Base-by-base conservation (phyloP, 2,888 invertebrate species). In the Amphiduros pacificus region DNA sequence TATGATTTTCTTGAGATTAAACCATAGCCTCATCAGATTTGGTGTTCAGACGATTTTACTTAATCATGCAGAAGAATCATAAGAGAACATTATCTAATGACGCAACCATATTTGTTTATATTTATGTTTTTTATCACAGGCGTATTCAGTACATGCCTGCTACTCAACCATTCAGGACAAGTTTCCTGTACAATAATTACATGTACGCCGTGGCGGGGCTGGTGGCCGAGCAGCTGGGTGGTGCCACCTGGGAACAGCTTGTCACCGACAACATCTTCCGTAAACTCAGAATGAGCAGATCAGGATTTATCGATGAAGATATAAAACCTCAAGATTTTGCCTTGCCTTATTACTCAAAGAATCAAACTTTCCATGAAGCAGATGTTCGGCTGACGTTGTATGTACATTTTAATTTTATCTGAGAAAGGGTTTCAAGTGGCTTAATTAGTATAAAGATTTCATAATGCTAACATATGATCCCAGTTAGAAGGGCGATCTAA, bases 141-240 rank as follows among this genome's bases (percentile, higher is more conserved):
- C 69, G 72, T 4, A 61, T 81, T 17, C 72, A 71, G 17, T 75
- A 74, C 66, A 70, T 77, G 65, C 71, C 75, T 0, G 73, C 76
- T 4, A 62, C 65, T 4, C 64, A 64, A 6, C 71, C 73, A 0
- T 74, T 80, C 60, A 67, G 81, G 17, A 71, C 74, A 4, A 70
- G 71, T 29, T 77, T 77, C 63, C 58, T 74, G 41, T 80, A 80
- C 72, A 81, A 74, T 69, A 81, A 81, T 65, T 78, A 76, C 68
- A 75, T 81, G 74, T 81, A 79, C 67, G 74, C 73, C 17, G 58
- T 82, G 50, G 81, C 79, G 4, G 81, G 76, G 3, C 69, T 77
- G 63, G 72, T 79, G 26, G 73, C 74, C 9, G 80, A 82, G 71
- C 66, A 67, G 24, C 66, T 79, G 32, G 64, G 53, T 11, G 57